Evolutionary conservation across 2,113 vertebrate genomes (phyloP).

Genomic region (Zosterops japonicus): DNA sequence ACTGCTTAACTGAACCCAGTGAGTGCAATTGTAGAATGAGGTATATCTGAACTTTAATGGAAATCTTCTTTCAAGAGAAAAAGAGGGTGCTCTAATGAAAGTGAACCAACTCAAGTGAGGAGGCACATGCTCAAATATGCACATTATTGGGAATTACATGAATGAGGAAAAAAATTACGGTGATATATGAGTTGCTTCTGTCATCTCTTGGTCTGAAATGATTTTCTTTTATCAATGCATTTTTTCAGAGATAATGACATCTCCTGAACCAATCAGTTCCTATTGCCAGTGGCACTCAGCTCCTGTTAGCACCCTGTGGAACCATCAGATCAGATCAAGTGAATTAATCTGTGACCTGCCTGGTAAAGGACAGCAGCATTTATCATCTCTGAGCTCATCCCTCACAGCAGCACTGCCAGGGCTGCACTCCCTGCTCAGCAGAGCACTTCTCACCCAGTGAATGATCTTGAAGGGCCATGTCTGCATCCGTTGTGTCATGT

Average conservation of each 20-base stretch:
- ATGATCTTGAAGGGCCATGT: not conserved
- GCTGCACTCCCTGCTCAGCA: not conserved
- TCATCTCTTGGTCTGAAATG: conserved; percentile 10
- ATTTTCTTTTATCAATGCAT: conserved; percentile 12
- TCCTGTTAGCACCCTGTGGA: conserved; percentile 36
- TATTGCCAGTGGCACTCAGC: conserved; percentile 41
- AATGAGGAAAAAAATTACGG: not conserved
- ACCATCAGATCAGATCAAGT: conserved; percentile 16
- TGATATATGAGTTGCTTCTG: not conserved
- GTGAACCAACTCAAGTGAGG: not conserved
- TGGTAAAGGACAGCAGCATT: conserved; percentile 16
- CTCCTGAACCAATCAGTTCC: conserved; percentile 34
- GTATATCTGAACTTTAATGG: not conserved
- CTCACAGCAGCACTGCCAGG: not conserved
- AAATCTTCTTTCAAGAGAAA: not conserved
- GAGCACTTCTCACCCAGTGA: not conserved
- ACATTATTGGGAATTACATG: not conserved
- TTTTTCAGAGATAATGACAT: conserved; percentile 48
- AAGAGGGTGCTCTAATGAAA: not conserved
- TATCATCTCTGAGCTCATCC: conserved; percentile 1
- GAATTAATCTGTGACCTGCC: conserved; percentile 34
- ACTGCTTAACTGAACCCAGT: not conserved
- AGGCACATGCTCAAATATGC: not conserved
- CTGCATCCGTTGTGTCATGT: not conserved
- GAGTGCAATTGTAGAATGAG: not conserved